Evolutionary conservation across 37 sponge, comb jelly and placozoan species (phyloP).

Genomic region (Halisarca cf. caerulea): DNA sequence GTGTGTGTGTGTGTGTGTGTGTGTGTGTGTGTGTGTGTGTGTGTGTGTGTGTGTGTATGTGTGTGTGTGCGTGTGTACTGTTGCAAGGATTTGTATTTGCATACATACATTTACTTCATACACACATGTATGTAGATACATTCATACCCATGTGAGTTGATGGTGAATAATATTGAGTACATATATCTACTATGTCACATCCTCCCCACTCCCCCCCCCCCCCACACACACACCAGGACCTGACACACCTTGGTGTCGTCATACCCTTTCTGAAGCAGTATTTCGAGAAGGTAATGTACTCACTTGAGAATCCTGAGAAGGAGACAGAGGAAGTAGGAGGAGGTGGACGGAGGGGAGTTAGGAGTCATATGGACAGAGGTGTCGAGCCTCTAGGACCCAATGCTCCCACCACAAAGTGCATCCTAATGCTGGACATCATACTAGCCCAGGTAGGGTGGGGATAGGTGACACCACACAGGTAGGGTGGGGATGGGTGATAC

Average conservation of each 20-base stretch:
- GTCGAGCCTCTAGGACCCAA: slow-evolving; percentile 19
- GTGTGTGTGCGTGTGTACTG: too few species aligned
- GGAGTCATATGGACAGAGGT: background rate
- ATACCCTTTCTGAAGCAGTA: slow-evolving; percentile 48
- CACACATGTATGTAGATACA: too few species aligned
- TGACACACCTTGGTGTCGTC: slow-evolving; percentile 39
- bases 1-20: too few species aligned
- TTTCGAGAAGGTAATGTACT: slow-evolving; percentile 5
- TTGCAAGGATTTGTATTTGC: too few species aligned
- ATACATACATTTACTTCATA: too few species aligned
- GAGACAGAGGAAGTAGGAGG: slow-evolving; percentile 20
- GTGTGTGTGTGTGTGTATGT: too few species aligned
- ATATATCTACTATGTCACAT: too few species aligned
- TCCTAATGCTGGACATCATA: slow-evolving; percentile 71
- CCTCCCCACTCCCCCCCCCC: too few species aligned
- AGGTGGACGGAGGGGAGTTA: slow-evolving; percentile 15
- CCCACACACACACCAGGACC: slow-evolving; percentile 48
- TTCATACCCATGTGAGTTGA: too few species aligned
- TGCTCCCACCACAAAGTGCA: slow-evolving; percentile 49
- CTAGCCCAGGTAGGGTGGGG: slow-evolving; percentile 49
- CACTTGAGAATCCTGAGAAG: slow-evolving; percentile 17
- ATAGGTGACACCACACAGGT: too few species aligned
- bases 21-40: too few species aligned
- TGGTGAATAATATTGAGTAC: too few species aligned
- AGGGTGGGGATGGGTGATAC: background rate